Conservation (phyloP, 2,888 invertebrate species). For the Mechanitis messenoides region DNA sequence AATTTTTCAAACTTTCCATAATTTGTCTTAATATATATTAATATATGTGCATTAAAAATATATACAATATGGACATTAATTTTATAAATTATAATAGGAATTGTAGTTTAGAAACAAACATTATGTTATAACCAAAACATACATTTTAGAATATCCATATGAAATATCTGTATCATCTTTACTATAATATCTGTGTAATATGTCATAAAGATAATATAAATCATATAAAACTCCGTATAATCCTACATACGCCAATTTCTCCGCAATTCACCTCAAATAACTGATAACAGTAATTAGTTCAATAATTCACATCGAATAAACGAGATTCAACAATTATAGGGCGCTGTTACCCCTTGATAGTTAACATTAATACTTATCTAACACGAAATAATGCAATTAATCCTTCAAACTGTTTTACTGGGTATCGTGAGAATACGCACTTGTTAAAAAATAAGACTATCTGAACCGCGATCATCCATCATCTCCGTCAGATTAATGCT, state of each 20-base stretch:
- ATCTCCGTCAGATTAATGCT: slow-evolving; percentile 62
- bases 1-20: too few species aligned
- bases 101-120: too few species aligned
- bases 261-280: slow-evolving; percentile 4
- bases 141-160: too few species aligned
- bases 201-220: neutral
- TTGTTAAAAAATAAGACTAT: slow-evolving; percentile 64
- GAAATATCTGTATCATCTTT: too few species aligned
- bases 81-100: too few species aligned
- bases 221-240: neutral
- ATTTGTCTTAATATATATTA: too few species aligned
- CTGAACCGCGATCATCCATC: slow-evolving; percentile 56
- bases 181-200: too few species aligned
- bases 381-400: slow-evolving; percentile 74
- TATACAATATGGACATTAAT: too few species aligned
- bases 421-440: slow-evolving; percentile 64
- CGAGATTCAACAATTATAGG: slow-evolving; percentile 68
- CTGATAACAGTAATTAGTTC: slow-evolving; percentile 46
- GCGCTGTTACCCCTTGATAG: slow-evolving; percentile 56
- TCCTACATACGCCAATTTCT: neutral
- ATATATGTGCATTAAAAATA: too few species aligned
- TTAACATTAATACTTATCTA: slow-evolving; percentile 65
- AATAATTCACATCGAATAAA: slow-evolving; percentile 61
- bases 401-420: slow-evolving; percentile 63
- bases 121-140: too few species aligned